phyloP scores from a whole-genome alignment of 2,888 invertebrate species.

The Carpatolechia fugitivella region DNA sequence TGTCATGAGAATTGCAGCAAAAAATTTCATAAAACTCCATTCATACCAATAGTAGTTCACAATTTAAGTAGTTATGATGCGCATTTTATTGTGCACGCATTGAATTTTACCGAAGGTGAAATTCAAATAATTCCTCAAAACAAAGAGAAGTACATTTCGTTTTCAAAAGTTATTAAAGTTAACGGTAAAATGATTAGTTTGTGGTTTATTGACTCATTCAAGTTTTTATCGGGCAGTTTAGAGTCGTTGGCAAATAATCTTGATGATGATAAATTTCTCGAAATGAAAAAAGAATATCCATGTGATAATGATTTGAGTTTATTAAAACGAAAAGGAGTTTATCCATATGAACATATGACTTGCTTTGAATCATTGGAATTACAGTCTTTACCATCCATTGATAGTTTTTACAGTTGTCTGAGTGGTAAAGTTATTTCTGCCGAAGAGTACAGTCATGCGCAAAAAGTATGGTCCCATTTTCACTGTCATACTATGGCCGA shows the following conservation, averaged over 20 bases:
- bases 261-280: conserved; percentile 17
- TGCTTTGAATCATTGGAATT: conserved; percentile 22
- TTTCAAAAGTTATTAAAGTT: conserved; percentile 16
- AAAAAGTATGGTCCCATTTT: conserved; percentile 33
- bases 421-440: conserved; percentile 18
- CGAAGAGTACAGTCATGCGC: conserved; percentile 29
- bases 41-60: conserved; percentile 27
- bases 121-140: conserved; percentile 30
- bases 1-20: neutral
- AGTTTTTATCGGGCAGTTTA: conserved; percentile 15
- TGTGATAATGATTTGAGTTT: conserved; percentile 17
- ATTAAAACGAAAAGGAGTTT: conserved; percentile 27
- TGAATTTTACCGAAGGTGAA: conserved; percentile 26
- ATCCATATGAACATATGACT: conserved; percentile 29
- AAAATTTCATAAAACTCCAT: neutral
- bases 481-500: conserved; percentile 29
- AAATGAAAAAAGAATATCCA: conserved; percentile 14
- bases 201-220: conserved; percentile 22
- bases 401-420: conserved; percentile 22
- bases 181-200: conserved; percentile 1
- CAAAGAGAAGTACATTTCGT: conserved; percentile 37
- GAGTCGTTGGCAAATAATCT: conserved; percentile 18
- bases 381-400: conserved; percentile 21
- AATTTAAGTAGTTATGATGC: conserved; percentile 33
- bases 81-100: conserved; percentile 34